phyloP scores from a whole-genome alignment of 2,113 vertebrate genomes.

The Struthio camelus region DNA sequence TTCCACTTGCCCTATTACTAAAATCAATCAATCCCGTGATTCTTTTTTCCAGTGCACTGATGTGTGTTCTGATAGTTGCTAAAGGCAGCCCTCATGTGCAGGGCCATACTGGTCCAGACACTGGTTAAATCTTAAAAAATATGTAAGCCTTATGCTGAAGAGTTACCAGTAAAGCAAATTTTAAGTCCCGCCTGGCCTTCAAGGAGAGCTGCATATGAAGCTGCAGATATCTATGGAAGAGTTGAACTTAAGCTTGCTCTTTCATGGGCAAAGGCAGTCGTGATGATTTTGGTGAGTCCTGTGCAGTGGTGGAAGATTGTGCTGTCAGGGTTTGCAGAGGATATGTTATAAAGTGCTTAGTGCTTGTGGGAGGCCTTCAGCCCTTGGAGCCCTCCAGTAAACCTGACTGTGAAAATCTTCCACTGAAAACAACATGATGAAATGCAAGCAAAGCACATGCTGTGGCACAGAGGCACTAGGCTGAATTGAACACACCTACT shows the following conservation, averaged over 20 bases:
- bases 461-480: neutral
- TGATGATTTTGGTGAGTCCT: fast-evolving
- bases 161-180: neutral
- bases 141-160: neutral
- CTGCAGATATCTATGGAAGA: neutral
- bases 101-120: neutral
- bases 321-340: neutral
- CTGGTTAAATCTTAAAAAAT: neutral
- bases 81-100: neutral
- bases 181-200: neutral
- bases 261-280: neutral
- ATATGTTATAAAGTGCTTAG: neutral
- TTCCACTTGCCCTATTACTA: neutral
- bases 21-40: neutral
- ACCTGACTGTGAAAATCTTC: neutral
- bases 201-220: neutral
- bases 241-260: neutral
- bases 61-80: neutral
- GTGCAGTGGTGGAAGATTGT: neutral
- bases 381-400: neutral
- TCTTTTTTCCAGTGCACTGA: neutral
- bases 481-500: neutral
- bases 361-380: neutral
- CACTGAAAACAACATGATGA: neutral
- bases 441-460: neutral